Percentiles rank a stretch among this genome's conserved stretches.
Conservation (phyloP, 2,113 vertebrate species). For the Hucho hucho region DNA sequence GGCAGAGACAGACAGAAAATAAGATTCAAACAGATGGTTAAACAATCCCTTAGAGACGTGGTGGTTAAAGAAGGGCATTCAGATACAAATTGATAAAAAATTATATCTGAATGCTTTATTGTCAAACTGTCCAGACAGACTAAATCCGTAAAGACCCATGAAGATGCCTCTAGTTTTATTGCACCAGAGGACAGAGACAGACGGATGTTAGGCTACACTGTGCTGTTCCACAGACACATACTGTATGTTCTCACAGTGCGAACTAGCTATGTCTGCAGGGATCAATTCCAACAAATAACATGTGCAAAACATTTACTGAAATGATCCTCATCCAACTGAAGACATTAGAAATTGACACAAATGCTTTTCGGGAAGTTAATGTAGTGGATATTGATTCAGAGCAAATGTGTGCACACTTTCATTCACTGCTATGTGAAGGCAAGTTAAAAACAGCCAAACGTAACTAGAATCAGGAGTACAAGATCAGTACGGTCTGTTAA, state of each 20-base stretch:
- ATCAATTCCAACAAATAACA: background rate
- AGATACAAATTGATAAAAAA: slow-evolving; percentile 38
- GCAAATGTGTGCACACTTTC: background rate
- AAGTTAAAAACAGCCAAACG: slow-evolving; percentile 52
- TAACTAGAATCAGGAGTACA: slow-evolving; percentile 57
- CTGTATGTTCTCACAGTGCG: background rate
- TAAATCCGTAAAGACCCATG: slow-evolving; percentile 40
- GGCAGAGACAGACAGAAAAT: background rate
- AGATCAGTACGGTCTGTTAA: slow-evolving; percentile 63
- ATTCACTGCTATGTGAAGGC: background rate
- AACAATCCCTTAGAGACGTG: background rate
- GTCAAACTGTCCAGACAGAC: slow-evolving; percentile 47
- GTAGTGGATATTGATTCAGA: slow-evolving; percentile 32
- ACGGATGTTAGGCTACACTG: background rate
- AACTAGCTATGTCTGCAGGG: background rate
- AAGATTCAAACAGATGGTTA: background rate
- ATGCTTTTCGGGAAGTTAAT: background rate
- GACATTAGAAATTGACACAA: slow-evolving; percentile 28
- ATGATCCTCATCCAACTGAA: slow-evolving; percentile 1
- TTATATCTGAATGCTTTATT: slow-evolving; percentile 51
- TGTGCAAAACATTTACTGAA: background rate
- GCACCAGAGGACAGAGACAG: background rate
- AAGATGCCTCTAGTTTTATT: slow-evolving; percentile 25
- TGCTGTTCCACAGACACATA: background rate
- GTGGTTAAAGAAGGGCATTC: slow-evolving; percentile 34